Evolutionary conservation across 2,797 vertebrate genomes (phyloP).

Genomic region (Fratercula arctica): DNA sequence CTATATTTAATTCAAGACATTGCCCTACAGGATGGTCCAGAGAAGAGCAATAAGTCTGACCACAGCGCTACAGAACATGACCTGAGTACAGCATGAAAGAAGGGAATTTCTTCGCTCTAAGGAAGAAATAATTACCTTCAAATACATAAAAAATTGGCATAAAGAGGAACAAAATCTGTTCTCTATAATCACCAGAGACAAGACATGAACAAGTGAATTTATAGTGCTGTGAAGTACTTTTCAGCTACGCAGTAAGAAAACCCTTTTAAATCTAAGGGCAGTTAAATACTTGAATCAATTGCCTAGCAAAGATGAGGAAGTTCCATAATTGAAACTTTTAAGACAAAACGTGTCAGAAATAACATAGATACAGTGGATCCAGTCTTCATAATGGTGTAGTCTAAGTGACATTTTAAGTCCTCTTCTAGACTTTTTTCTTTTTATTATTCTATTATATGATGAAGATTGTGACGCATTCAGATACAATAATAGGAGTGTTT

Average conservation of each 20-base stretch:
- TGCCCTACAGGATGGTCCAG: background rate
- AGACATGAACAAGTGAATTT: background rate
- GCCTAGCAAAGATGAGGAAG: background rate
- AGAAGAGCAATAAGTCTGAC: background rate
- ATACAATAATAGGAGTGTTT: background rate
- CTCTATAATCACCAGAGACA: background rate
- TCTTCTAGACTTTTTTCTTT: background rate
- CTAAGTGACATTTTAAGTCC: background rate
- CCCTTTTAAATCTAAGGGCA: background rate
- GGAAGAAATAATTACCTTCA: background rate
- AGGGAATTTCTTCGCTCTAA: background rate
- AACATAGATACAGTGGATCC: background rate
- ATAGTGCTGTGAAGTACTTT: background rate
- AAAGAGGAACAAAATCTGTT: background rate
- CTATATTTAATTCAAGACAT: background rate
- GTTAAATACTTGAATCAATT: background rate
- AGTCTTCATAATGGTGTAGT: background rate
- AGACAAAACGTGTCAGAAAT: background rate
- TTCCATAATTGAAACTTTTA: background rate
- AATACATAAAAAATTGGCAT: background rate
- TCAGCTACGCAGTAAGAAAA: background rate
- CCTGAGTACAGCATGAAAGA: background rate
- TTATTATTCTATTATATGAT: background rate
- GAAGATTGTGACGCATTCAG: background rate
- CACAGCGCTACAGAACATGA: background rate